Evolutionary conservation across 1,140 invertebrate genomes (phyloP).

Genomic region (Coptotermes formosanus): DNA sequence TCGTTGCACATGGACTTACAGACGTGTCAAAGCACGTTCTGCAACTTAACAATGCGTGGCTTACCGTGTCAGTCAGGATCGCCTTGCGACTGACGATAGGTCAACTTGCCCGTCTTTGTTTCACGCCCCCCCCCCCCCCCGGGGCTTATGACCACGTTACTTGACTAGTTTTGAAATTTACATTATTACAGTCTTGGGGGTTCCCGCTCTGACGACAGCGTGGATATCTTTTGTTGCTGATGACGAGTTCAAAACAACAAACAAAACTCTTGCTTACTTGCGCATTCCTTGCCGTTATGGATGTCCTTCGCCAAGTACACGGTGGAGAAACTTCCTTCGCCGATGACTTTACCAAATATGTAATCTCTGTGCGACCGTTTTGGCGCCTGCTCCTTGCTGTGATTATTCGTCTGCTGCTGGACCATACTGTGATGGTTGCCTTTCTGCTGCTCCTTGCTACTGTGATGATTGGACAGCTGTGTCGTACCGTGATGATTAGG

Average conservation of each 20-base stretch:
- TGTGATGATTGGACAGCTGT: not conserved
- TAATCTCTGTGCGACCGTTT: constrained; percentile 72
- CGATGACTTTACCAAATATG: constrained; percentile 92
- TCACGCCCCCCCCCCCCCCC: too few relatives aligned
- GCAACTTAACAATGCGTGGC: too few relatives aligned
- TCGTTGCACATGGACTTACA: too few relatives aligned
- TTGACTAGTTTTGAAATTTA: too few relatives aligned
- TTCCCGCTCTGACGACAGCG: too few relatives aligned
- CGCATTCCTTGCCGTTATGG: constrained; percentile 84
- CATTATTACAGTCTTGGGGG: too few relatives aligned
- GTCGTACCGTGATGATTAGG: not conserved
- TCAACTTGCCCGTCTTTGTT: too few relatives aligned
- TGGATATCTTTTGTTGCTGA: too few relatives aligned
- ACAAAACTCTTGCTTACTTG: constrained; percentile 68
- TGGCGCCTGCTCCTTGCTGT: not conserved
- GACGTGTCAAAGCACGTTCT: too few relatives aligned
- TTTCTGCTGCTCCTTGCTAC: not conserved
- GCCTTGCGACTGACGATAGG: too few relatives aligned
- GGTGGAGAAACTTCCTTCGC: constrained; percentile 94
- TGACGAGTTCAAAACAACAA: not conserved
- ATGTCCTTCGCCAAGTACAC: constrained; percentile 94
- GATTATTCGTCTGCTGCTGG: not conserved
- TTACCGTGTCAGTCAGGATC: too few relatives aligned
- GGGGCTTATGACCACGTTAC: too few relatives aligned
- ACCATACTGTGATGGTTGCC: not conserved